phyloP scores from a whole-genome alignment of 2,797 vertebrate genomes.

The Oophaga sylvatica region DNA sequence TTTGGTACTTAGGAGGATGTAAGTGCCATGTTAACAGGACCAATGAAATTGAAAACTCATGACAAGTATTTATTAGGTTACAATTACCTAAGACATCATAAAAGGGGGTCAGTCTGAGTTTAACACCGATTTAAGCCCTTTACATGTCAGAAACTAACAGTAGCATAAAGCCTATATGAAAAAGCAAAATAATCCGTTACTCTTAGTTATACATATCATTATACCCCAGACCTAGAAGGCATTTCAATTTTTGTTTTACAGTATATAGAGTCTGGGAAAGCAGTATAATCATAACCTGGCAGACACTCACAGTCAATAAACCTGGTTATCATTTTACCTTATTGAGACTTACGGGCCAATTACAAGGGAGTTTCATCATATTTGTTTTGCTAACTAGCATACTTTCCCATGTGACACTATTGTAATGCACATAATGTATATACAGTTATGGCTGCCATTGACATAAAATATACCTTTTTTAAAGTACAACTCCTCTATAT shows the following conservation, averaged over 20 bases:
- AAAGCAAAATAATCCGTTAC: not conserved
- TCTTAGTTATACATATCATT: not conserved
- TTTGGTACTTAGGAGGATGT: conserved; percentile 37
- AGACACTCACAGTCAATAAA: conserved; percentile 39
- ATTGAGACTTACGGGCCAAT: conserved; percentile 19
- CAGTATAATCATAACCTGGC: conserved; percentile 17
- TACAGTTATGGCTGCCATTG: too few relatives aligned
- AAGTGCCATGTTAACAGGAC: conserved; percentile 41
- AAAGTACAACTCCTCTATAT: too few relatives aligned
- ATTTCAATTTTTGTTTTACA: not conserved
- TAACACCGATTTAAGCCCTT: conserved; percentile 20
- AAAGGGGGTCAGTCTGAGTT: conserved; percentile 14
- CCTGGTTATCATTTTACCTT: conserved; percentile 44
- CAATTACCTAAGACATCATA: conserved; percentile 28
- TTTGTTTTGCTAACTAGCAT: not conserved
- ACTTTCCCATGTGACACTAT: not conserved
- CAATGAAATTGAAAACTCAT: conserved; percentile 44
- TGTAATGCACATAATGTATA: not conserved
- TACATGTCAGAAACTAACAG: not conserved
- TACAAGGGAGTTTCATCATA: not conserved
- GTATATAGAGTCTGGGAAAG: not conserved
- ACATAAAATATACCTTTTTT: too few relatives aligned
- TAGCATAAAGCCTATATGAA: not conserved
- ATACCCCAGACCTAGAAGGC: not conserved
- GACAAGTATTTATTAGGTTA: conserved; percentile 48